Evolutionary conservation across 2,797 vertebrate species (phyloP), one percentile per base, ranked within the genome.

Genomic region (Merluccius polli): DNA sequence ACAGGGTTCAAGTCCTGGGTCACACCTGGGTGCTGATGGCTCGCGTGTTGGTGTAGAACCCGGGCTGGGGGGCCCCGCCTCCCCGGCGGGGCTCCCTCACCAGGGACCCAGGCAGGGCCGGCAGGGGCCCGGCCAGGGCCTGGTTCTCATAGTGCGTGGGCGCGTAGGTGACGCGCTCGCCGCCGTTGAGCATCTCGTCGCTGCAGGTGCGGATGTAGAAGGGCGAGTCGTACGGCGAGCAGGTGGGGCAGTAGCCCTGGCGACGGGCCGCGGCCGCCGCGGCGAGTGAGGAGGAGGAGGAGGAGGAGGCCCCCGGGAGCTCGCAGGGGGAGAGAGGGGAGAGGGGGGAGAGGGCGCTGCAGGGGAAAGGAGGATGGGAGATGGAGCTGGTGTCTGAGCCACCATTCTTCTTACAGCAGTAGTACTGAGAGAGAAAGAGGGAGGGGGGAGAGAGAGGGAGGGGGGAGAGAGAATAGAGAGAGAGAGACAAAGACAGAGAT

Each of bases 361-460:
- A 98, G 82, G 94, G 89, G 1, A 95, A 94, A 86, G 95, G 93
- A 1, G 95, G 93, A 85, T 92, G 95, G 0, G 85, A 33, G 81
- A 93, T 87, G 0, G 93, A 94, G 79, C 92, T 92, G 67, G 94
- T 94, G 87, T 95, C 89, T 0, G 94, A 94, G 81, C 93, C 94
- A 80, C 93, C 94, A 92, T 96, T 95, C 90, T 95, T 97, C 93
- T 96, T 98, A 90, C 98, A 99, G 95, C 97, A 99, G 87, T 99
- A 99, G 92, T 99, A 99, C 97, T 99, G 85, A 71, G 72, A 24
- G 21, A 35, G 63, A 65, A 5, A 31, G 63, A 35, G 32, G 24
- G 48, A 32, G 27, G 16, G 48, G 59, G 24, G 21, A 21, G 15
- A n/a, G 48, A n/a, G 16, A 8, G 48, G n/a, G 48, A 59, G 48